Base-by-base conservation (phyloP, 2,888 invertebrate species). In the Hesperia comma region DNA sequence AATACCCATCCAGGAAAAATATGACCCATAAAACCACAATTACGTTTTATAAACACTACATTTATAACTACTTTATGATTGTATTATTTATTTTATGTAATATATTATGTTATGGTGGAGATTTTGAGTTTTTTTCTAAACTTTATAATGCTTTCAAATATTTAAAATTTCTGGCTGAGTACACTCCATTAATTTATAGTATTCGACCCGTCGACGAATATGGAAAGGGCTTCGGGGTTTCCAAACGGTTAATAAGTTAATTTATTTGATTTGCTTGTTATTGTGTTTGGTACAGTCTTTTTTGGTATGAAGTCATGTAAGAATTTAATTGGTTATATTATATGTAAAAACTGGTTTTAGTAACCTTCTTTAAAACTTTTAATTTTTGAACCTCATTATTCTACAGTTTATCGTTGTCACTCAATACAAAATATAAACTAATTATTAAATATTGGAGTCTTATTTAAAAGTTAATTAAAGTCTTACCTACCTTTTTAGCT, bases 1-100 rank as follows among this genome's bases (percentile, higher is more conserved):
- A 73, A 74, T 79, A 79, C 83, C 85, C 82, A 78, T 81, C 79
- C 77, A 77, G 79, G 82, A 86, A 76, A 78, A 86, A 87, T 90
- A 90, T 87, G 86, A 80, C 77, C 90, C 90, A 90, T 90, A 90
- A 91, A 92, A 85, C 83, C 76, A 84, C 88, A 85, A 90, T 90
- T 88, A 90, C 85, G 81, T 90, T 90, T 90, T 91, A 91, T 90
- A 92, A 92, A 92, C 91, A 92, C 90, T 90, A 86, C 91, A 86
- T 90, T 89, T 88, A 90, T 90, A 88, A 91, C 89, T 88, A 89
- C 88, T 90, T 91, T 90, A 90, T 89, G 91, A 92, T 91, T 91
- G 88, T 85, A 88, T 90, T 91, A 92, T 92, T 92, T 90, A 92
- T 92, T 92, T 90, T 90, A 89, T 80, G 90, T 92, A 91, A 92